A percentile compares a stretch with the other conserved stretches of the same genome.
These are phyloP conservation scores for Cottus gobio DNA, from an alignment of 2,113 vertebrate species.

Conservation along the genomic window DNA sequence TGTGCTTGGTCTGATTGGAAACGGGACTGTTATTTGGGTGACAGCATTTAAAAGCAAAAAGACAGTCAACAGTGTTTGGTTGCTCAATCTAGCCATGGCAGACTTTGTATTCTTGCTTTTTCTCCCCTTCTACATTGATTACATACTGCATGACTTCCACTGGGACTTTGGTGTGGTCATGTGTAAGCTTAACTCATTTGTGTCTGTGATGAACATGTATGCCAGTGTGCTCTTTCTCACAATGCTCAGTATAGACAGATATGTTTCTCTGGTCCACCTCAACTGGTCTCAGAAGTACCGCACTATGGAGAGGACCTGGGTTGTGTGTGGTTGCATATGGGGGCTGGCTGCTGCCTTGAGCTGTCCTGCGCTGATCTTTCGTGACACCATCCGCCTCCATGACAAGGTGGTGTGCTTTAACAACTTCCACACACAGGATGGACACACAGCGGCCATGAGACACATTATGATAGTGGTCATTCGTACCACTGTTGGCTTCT, in stretches of 20 bases:
- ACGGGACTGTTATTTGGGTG: slow-evolving; percentile 94
- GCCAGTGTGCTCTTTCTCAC: slow-evolving; percentile 96
- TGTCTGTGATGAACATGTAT: slow-evolving; percentile 94
- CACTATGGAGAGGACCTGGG: slow-evolving; percentile 78
- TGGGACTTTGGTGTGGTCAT: slow-evolving; percentile 91
- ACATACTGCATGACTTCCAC: slow-evolving; percentile 91
- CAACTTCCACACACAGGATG: slow-evolving; percentile 87
- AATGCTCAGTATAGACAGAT: slow-evolving; percentile 92
- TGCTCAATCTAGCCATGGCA: slow-evolving; percentile 94
- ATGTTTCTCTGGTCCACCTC: slow-evolving; percentile 87
- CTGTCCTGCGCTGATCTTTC: slow-evolving; percentile 88
- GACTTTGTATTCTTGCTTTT: slow-evolving; percentile 96
- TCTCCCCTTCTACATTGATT: slow-evolving; percentile 92
- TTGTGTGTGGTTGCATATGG: slow-evolving; percentile 85
- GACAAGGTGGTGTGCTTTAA: slow-evolving; percentile 90
- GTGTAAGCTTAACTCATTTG: slow-evolving; percentile 94
- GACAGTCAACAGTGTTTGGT: slow-evolving; percentile 91
- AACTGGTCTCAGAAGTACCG: slow-evolving; percentile 84
- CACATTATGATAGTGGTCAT: slow-evolving; percentile 87
- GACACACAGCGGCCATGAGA: slow-evolving; percentile 73
- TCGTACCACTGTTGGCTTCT: slow-evolving; percentile 89
- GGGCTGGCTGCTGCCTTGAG: slow-evolving; percentile 82
- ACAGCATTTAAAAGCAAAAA: slow-evolving; percentile 91
- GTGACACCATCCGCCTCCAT: slow-evolving; percentile 82
- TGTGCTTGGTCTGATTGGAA: slow-evolving; percentile 91